Evolutionary conservation across 1,140 invertebrate genomes (phyloP).

Genomic region (Drosophila teissieri): DNA sequence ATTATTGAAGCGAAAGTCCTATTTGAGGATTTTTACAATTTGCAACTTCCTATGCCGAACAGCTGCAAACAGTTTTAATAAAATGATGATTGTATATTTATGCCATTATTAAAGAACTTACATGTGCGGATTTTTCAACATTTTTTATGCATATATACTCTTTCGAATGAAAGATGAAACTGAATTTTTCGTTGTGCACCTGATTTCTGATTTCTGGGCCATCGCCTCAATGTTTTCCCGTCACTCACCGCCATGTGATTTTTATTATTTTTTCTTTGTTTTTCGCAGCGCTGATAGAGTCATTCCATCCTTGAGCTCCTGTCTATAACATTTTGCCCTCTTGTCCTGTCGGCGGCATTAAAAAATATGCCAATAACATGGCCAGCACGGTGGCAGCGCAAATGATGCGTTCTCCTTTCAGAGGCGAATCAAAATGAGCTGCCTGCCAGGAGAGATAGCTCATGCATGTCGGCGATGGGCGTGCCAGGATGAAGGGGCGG

Average conservation of each 20-base stretch:
- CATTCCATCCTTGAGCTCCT: constrained; percentile 18
- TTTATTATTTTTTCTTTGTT: neutral
- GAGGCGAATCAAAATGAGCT: constrained; percentile 35
- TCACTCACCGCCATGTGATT: neutral
- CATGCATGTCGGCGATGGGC: constrained; percentile 37
- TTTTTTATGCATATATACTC: neutral
- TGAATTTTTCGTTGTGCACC: neutral
- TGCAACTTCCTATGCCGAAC: too few species aligned
- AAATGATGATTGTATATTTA: too few species aligned
- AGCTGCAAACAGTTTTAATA: too few species aligned
- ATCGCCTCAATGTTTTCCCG: constrained; percentile 3
- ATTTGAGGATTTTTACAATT: too few species aligned
- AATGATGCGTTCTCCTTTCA: constrained; percentile 60
- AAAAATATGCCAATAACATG: constrained; percentile 51
- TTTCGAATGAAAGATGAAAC: neutral
- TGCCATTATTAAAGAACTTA: too few species aligned
- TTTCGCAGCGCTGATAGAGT: neutral
- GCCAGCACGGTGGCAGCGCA: constrained; percentile 42
- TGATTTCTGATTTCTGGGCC: neutral
- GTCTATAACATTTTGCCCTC: constrained; percentile 18
- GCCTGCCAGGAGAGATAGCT: constrained; percentile 29
- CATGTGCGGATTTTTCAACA: neutral
- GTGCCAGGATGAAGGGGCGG: neutral
- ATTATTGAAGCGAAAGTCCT: too few species aligned
- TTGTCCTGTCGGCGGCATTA: constrained; percentile 17